Conservation (phyloP, 2,113 vertebrate genomes). For the Arenaria interpres region DNA sequence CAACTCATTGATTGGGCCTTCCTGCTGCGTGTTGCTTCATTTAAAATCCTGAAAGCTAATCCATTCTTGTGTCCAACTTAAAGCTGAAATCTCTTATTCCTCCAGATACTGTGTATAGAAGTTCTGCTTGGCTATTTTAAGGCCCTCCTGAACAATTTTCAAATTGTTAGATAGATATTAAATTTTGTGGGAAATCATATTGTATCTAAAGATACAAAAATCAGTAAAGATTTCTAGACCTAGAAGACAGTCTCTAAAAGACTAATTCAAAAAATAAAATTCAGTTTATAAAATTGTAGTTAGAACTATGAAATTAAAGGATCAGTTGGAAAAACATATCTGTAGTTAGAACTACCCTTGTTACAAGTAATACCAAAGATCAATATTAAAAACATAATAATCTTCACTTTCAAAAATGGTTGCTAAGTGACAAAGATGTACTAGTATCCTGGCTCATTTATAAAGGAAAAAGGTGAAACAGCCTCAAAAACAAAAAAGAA, state of each 20-base stretch:
- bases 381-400: background rate
- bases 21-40: slow-evolving; percentile 2
- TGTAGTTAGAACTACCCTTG: background rate
- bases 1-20: background rate
- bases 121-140: background rate
- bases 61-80: background rate
- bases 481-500: background rate
- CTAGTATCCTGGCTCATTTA: background rate
- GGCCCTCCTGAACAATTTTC: background rate
- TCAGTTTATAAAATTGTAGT: background rate
- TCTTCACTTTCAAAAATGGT: background rate
- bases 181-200: background rate
- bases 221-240: background rate
- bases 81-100: background rate
- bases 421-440: background rate
- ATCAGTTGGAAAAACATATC: background rate
- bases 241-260: background rate
- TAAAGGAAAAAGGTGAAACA: background rate
- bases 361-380: background rate
- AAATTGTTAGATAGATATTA: background rate
- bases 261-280: background rate
- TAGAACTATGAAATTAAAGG: background rate
- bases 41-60: slow-evolving; percentile 37
- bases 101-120: background rate
- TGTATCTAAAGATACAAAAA: background rate